These are phyloP conservation scores for Conus ventricosus DNA, from an alignment of 1,140 invertebrate genomes.

Conservation along the genomic window DNA sequence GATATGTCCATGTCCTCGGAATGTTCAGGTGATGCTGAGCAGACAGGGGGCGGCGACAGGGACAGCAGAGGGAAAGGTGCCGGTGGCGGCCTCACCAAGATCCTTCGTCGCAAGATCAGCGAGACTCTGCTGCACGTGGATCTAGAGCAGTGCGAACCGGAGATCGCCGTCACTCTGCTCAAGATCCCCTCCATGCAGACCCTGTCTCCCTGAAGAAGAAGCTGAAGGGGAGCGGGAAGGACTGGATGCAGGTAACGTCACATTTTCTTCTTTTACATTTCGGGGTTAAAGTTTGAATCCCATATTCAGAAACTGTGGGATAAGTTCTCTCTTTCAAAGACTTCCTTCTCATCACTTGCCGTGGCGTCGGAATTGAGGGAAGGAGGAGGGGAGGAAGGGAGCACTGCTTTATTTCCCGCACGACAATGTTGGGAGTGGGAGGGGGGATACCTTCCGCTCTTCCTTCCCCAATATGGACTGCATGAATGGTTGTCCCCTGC, in stretches of 20 bases:
- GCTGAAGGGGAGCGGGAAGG: constrained; percentile 66
- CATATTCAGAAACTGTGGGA: no score
- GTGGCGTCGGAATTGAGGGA: no score
- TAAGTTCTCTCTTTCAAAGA: no score
- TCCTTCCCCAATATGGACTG: no score
- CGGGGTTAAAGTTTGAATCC: no score
- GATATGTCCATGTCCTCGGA: neutral
- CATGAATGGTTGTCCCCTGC: no score
- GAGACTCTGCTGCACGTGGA: constrained; percentile 50
- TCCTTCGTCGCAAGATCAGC: constrained; percentile 46
- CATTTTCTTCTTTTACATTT: no score
- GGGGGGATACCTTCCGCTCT: no score
- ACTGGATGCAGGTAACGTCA: constrained; percentile 71
- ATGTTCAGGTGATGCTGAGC: neutral
- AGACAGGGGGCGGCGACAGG: neutral
- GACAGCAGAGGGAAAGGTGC: neutral
- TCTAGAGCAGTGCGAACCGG: constrained; percentile 64
- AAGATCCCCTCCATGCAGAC: constrained; percentile 73
- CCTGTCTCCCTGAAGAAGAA: constrained; percentile 74
- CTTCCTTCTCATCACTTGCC: no score
- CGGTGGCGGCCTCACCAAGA: constrained; percentile 30
- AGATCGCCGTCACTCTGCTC: constrained; percentile 74
- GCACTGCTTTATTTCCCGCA: no score
- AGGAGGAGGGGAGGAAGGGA: no score
- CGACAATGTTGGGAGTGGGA: no score